A percentile compares a stretch with the other conserved stretches of the same genome.
Conservation (phyloP, 2,797 vertebrate species). For the Babyrousa celebensis region DNA sequence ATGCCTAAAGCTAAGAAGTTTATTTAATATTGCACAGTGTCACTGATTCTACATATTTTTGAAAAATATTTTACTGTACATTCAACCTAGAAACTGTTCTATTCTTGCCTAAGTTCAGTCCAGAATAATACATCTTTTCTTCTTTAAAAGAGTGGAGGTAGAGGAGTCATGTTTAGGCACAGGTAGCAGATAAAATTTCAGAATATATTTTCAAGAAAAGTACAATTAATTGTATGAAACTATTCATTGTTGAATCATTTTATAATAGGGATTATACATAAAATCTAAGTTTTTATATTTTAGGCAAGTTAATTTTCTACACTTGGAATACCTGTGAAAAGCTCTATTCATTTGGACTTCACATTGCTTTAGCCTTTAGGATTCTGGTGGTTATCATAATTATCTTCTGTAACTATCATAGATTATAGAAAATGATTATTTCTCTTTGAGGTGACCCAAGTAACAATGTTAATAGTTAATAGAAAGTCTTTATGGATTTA, state of each 20-base stretch:
- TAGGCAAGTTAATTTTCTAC: background rate
- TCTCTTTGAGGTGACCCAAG: background rate
- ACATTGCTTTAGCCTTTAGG: background rate
- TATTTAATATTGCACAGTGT: background rate
- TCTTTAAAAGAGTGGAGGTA: background rate
- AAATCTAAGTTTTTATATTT: background rate
- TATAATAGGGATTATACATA: background rate
- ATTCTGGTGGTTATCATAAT: background rate
- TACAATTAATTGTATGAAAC: background rate
- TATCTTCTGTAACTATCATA: background rate
- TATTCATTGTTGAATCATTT: background rate
- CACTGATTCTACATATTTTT: conserved; percentile 5
- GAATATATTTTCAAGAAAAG: background rate
- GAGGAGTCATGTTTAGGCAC: background rate
- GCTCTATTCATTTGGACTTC: background rate
- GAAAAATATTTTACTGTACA: conserved; percentile 20
- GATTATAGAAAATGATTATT: background rate
- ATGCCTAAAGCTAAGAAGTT: background rate
- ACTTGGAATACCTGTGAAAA: background rate
- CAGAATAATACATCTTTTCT: background rate
- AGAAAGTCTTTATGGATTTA: background rate
- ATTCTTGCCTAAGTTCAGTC: background rate
- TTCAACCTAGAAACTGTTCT: conserved; percentile 50
- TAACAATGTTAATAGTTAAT: background rate
- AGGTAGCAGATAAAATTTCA: background rate